phyloP scores from a whole-genome alignment of 2,113 vertebrate species.

The Corapipo altera region DNA sequence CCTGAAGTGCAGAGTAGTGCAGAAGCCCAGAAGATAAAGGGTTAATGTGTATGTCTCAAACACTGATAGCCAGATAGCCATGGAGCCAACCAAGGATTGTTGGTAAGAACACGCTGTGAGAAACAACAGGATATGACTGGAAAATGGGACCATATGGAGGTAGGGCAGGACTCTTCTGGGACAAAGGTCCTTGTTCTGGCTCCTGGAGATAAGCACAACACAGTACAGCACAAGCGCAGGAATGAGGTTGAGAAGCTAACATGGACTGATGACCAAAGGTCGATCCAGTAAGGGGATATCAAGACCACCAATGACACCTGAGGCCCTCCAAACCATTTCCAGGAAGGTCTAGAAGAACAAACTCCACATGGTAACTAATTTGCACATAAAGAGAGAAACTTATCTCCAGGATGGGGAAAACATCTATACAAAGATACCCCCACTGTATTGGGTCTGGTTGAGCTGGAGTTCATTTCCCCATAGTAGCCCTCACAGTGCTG shows the following conservation, averaged over 20 bases:
- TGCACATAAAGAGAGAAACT: not conserved
- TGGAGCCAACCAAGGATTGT: not conserved
- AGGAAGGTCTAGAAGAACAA: not conserved
- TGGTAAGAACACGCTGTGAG: not conserved
- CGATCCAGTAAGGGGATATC: not conserved
- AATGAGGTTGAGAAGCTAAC: not conserved
- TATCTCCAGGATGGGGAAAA: not conserved
- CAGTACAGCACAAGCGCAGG: not conserved
- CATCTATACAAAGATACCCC: too few species aligned
- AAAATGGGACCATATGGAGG: not conserved
- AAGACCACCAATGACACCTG: not conserved
- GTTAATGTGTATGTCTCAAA: not conserved
- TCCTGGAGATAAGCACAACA: not conserved
- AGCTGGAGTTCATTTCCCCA: too few species aligned
- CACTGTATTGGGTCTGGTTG: too few species aligned
- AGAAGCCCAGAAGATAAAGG: not conserved
- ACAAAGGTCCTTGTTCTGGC: not conserved
- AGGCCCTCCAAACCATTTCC: not conserved
- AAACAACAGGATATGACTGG: not conserved
- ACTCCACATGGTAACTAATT: not conserved
- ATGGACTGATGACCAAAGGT: not conserved
- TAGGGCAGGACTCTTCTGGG: not conserved
- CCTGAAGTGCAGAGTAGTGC: too few species aligned
- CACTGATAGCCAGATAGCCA: not conserved
- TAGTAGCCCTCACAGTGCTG: too few species aligned